These are phyloP conservation scores for Formica aserva DNA, from an alignment of 2,888 invertebrate species.

Conservation along the genomic window DNA sequence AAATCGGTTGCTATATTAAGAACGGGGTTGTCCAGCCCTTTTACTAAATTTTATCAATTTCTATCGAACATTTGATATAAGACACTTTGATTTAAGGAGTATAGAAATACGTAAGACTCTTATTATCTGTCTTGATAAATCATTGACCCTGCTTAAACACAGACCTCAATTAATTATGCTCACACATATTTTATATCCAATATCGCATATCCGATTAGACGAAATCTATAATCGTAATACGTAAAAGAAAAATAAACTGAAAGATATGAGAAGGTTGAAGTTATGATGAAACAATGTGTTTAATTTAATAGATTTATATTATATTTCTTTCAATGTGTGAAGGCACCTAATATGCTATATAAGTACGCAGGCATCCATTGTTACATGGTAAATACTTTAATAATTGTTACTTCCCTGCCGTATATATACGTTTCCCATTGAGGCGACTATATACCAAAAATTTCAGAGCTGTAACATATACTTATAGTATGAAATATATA, in stretches of 20 bases:
- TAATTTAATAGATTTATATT: slow-evolving; percentile 13
- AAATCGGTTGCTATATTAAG: neutral
- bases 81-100: too few species aligned
- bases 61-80: neutral
- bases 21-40: neutral
- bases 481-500: neutral
- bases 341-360: slow-evolving; percentile 37
- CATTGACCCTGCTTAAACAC: neutral
- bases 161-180: slow-evolving; percentile 3
- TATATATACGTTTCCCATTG: neutral
- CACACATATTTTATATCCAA: neutral
- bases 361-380: slow-evolving; percentile 20
- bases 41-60: neutral
- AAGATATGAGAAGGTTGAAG: neutral
- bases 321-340: slow-evolving; percentile 25
- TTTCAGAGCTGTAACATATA: neutral
- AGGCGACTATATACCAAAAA: neutral
- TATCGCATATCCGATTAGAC: neutral
- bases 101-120: neutral
- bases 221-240: neutral
- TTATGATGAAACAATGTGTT: neutral
- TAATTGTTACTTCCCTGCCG: slow-evolving; percentile 22
- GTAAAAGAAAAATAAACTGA: neutral
- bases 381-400: slow-evolving; percentile 27
- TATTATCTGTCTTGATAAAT: neutral